These are phyloP conservation scores for Sclerodermus sp. DNA, from an alignment of 2,888 invertebrate genomes.

Conservation along the genomic window DNA sequence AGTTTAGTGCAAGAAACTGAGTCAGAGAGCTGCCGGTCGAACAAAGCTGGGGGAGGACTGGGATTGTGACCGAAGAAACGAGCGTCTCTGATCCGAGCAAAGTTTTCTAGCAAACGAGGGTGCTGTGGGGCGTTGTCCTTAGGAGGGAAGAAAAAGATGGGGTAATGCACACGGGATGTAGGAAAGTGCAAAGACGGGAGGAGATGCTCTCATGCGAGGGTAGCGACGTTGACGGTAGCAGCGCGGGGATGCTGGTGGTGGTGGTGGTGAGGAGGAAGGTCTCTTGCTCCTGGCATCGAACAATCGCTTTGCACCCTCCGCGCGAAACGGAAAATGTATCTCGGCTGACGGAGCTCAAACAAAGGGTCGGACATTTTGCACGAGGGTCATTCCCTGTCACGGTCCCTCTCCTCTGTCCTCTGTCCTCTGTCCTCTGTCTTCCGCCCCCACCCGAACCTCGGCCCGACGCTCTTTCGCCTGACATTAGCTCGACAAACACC, in stretches of 20 bases:
- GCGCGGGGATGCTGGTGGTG: no score
- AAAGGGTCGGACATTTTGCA: slow-evolving; percentile 43
- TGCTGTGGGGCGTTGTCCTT: not conserved
- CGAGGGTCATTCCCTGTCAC: slow-evolving; percentile 17
- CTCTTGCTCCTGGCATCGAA: slow-evolving; percentile 26
- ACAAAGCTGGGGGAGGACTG: no score
- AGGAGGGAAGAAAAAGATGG: not conserved
- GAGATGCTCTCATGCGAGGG: slow-evolving; percentile 25
- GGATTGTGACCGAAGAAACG: no score
- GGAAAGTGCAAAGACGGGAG: slow-evolving; percentile 26
- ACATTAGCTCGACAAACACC: not conserved
- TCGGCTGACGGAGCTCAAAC: slow-evolving; percentile 50
- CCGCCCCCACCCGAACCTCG: not conserved
- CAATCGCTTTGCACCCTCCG: slow-evolving; percentile 46
- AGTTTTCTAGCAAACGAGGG: not conserved
- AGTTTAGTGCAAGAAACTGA: no score
- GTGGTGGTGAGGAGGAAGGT: no score
- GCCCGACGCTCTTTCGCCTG: not conserved
- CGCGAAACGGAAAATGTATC: slow-evolving; percentile 50
- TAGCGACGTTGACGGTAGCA: no score
- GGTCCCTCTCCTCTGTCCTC: slow-evolving; percentile 7
- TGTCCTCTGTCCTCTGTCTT: slow-evolving; percentile 6
- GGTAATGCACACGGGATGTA: slow-evolving; percentile 10
- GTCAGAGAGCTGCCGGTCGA: no score
- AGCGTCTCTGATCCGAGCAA: not conserved